Base-by-base conservation (phyloP, 2,113 vertebrate genomes). In the Mirza zaza region DNA sequence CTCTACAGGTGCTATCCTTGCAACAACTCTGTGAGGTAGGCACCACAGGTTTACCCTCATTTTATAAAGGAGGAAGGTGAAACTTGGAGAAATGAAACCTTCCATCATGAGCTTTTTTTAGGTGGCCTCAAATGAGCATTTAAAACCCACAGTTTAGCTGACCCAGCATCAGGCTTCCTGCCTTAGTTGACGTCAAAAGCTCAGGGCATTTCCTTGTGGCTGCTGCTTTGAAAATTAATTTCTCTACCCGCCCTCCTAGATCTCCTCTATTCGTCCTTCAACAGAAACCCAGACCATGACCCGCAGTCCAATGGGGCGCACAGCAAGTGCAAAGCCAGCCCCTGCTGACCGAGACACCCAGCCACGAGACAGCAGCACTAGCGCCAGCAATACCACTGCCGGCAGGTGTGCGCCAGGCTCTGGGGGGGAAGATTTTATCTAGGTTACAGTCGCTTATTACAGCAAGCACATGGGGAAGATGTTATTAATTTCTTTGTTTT, bases 211-310 rank as follows among this genome's bases (percentile, higher is more conserved):
- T 85, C 27, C 76, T 29, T 5, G 52, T 18, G 17, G 59, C 2
- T 63, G 61, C 15, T 79, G 25, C 75, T 92, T 79, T 83, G 87
- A 89, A 91, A 93, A 73, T 36, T 39, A 91, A 68, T 71, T 77
- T 63, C 59, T 63, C 36, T 15, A 75, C 50, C 21, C 18, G 73
- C 21, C 27, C 39, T 77, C 59, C 45, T n/a, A 61, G 39, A 21
- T 45, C 15, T 75, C 32, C 36, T 18, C 3, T 29, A n/a, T 6
- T 9, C 5, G 14, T 84, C n/a, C 55, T 76, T 71, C 73, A 61
- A 34, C 50, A 85, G 59, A 67, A 86, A 94, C n/a, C 10, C 27
- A 17, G 42, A 29, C 68, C 21, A 12, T 34, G 68, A 55, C 27
- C 21, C 11, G 39, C 65, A 52, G 12, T 39, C 73, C 48, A 4